phyloP scores from a whole-genome alignment of 2,888 invertebrate species.

The Drosophila paramelanica region DNA sequence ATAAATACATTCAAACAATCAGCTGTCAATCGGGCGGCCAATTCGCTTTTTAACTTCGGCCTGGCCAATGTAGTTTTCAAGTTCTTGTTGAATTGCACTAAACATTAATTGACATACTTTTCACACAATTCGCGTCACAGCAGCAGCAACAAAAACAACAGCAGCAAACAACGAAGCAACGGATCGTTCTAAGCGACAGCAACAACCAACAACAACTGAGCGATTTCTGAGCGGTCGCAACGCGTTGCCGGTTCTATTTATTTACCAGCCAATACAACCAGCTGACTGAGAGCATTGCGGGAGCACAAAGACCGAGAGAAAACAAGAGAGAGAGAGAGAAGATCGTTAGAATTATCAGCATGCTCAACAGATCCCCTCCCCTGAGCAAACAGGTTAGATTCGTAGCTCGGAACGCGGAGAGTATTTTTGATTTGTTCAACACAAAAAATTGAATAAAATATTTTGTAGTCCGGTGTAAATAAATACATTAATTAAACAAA shows the following conservation, averaged over 20 bases:
- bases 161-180: conserved; percentile 2
- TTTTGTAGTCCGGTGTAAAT: too few species aligned
- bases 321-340: not conserved
- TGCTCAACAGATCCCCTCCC: not conserved
- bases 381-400: not conserved
- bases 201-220: conserved; percentile 51
- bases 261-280: conserved; percentile 20
- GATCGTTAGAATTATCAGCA: not conserved
- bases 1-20: not conserved
- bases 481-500: too few species aligned
- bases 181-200: conserved; percentile 34
- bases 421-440: not conserved
- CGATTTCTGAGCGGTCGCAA: conserved; percentile 4
- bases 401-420: not conserved
- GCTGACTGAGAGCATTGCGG: not conserved
- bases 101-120: conserved; percentile 52
- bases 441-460: too few species aligned
- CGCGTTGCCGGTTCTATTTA: conserved; percentile 42
- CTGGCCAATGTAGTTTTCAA: conserved; percentile 4
- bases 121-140: conserved; percentile 31
- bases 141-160: conserved; percentile 14
- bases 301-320: conserved; percentile 2
- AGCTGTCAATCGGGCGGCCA: conserved; percentile 23
- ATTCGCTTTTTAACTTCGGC: conserved; percentile 48
- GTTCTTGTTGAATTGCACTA: conserved; percentile 15